Conservation (phyloP, 2,888 invertebrate genomes). For the Gerris lacustris region DNA sequence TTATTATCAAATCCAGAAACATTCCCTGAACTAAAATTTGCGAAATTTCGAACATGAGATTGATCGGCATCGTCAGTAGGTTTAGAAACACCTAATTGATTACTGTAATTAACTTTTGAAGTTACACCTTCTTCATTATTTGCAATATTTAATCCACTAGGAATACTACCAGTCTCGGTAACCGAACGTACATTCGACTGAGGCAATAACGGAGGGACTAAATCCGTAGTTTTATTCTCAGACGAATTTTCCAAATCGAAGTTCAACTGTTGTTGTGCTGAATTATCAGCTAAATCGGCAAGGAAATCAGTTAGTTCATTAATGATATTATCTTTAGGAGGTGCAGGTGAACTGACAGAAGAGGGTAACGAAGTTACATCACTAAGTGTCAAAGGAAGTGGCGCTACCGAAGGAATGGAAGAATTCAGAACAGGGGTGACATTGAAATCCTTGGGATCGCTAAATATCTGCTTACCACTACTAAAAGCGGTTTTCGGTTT, state of each 20-base stretch:
- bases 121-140: not conserved
- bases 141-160: not conserved
- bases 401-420: not conserved
- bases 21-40: not conserved
- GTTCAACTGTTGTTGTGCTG: not conserved
- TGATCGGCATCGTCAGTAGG: not conserved
- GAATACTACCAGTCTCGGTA: not conserved
- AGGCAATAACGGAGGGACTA: not conserved
- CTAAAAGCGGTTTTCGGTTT: not conserved
- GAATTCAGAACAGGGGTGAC: not conserved
- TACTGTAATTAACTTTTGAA: not conserved
- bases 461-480: not conserved
- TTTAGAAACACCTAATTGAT: not conserved
- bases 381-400: not conserved
- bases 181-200: no score
- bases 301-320: not conserved
- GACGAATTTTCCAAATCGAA: not conserved
- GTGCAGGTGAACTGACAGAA: not conserved
- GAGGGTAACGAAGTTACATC: not conserved
- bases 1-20: no score
- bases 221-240: not conserved
- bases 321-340: conserved; percentile 1
- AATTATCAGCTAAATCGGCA: not conserved
- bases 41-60: not conserved
- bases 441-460: not conserved